phyloP scores from a whole-genome alignment of 2,797 vertebrate genomes.

The Lepus townsendii region DNA sequence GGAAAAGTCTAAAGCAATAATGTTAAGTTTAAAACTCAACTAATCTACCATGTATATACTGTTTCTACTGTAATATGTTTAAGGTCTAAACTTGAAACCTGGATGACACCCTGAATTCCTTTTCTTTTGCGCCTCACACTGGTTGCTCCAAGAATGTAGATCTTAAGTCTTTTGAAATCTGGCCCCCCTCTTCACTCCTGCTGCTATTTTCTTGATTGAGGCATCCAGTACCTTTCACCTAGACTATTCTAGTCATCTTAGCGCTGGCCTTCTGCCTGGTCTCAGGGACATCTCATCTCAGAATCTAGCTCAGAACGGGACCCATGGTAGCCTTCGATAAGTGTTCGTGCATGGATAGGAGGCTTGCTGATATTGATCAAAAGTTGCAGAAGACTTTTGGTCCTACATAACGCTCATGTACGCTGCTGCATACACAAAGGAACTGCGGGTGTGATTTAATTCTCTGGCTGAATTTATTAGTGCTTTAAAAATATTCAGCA shows the following conservation, averaged over 20 bases:
- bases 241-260: not conserved
- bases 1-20: slow-evolving; percentile 5
- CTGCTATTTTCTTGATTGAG: not conserved
- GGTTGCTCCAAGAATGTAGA: not conserved
- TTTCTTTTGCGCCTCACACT: not conserved
- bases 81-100: not conserved
- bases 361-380: slow-evolving; percentile 29
- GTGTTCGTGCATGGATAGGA: slow-evolving; percentile 18
- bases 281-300: not conserved
- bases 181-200: not conserved
- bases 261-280: not conserved
- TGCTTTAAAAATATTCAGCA: slow-evolving; percentile 50
- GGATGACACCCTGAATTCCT: not conserved
- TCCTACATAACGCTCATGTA: not conserved
- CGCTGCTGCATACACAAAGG: not conserved
- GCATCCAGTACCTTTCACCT: not conserved
- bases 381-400: slow-evolving; percentile 14
- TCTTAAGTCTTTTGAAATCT: not conserved
- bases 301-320: not conserved
- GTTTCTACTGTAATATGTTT: not conserved
- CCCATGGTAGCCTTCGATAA: not conserved
- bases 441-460: slow-evolving; percentile 48
- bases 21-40: slow-evolving; percentile 53
- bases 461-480: slow-evolving; percentile 52
- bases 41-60: not conserved